Evolutionary conservation across 1,140 invertebrate species (phyloP), one percentile per base, ranked within the genome.

Genomic region (Caenorhabditis brenneri): DNA sequence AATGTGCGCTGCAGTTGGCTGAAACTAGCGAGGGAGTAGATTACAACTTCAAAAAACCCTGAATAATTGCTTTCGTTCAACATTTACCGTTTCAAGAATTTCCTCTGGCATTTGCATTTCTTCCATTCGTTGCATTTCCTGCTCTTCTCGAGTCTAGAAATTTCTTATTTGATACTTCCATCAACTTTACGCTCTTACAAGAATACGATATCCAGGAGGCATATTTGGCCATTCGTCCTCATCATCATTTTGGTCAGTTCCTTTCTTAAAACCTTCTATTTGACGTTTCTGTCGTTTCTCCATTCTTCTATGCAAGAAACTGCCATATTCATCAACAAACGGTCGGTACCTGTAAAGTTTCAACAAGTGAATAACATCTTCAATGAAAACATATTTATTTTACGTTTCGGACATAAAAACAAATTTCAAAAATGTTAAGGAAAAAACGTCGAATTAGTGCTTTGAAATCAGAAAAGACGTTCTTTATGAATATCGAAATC

Each of bases 201-300:
- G 6, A 42, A 74, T 16, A 22, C 29, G 9, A 74, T 42, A 24
- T 42, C 36, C 65, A 19, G 36, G 19, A 15, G 65, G 65, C 36
- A 74, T 74, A 22, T 22, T 29, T 12, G 65, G 65, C 65, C 65
- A 74, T 9, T 74, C 65, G 24, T 74, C 65, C 0, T 74, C 65
- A 7, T 39, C 33, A 12, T 74, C 65, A 42, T 74, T 36, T 22
- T 9, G n/a, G 7, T 42, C 65, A 22, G 16, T 42, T 2, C 29
- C 16, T n/a, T 24, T 74, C 19, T 65, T 65, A n/a, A n/a, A 36
- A 19, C 60, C 65, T 24, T 74, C 65, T 9, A 15, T 12, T 10
- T 36, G 5, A 1, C 60, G 60, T 74, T 74, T 42, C n/a, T 74
- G 65, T 27, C 65, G 19, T 46, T 31, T 74, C 1, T 74, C 65